phyloP scores from a whole-genome alignment of 2,113 vertebrate genomes.

The Ciconia maguari region DNA sequence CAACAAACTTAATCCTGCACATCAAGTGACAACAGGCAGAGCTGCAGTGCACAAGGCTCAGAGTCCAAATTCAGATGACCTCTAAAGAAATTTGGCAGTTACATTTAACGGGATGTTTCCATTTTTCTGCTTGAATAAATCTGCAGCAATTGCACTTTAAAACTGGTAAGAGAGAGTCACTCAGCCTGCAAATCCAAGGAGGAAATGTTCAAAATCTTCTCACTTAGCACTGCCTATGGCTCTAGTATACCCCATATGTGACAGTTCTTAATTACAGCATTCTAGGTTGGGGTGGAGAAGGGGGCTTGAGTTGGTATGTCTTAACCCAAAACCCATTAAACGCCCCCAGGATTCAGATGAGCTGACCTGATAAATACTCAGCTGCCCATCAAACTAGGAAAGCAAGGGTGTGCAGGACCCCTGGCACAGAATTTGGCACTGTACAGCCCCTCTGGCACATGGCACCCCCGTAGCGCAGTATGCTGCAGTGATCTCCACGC shows the following conservation, averaged over 20 bases:
- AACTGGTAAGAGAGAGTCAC: neutral
- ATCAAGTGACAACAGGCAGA: neutral
- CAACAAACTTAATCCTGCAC: neutral
- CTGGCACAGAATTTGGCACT: neutral
- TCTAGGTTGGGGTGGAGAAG: neutral
- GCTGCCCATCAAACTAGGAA: neutral
- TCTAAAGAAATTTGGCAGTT: neutral
- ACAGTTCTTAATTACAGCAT: neutral
- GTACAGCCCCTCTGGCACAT: neutral
- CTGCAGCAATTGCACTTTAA: neutral
- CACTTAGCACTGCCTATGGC: neutral
- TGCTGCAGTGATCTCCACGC: neutral
- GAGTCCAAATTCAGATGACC: neutral
- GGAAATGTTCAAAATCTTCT: neutral
- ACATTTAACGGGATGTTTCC: neutral
- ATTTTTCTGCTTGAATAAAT: neutral
- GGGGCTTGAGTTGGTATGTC: neutral
- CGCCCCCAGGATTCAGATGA: neutral
- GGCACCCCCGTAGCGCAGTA: accelerated
- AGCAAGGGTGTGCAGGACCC: neutral
- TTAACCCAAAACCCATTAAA: neutral
- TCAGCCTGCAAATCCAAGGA: neutral
- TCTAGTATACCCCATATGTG: neutral
- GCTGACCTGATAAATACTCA: neutral
- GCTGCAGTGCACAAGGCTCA: neutral